Base-by-base conservation (phyloP, 2,113 vertebrate species). In the Heterotilapia buettikoferi region DNA sequence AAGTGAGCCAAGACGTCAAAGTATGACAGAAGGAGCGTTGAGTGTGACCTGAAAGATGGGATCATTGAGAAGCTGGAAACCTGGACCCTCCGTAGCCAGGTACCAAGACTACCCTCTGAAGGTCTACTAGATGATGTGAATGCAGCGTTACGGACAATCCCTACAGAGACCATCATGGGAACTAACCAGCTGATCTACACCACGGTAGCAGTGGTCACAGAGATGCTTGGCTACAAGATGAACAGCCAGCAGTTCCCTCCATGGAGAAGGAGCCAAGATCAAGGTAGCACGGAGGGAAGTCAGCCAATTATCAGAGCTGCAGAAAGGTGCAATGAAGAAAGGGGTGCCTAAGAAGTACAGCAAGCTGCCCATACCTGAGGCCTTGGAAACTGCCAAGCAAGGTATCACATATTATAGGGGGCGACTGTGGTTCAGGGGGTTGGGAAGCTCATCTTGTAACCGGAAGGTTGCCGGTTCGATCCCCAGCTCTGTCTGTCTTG, bases 1-100 rank as follows among this genome's bases (percentile, higher is more conserved):
- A 38, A 38, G 61, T 66, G 61, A 66, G 19, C 19, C 61, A 36
- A 3, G 61, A 66, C 4, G 0, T 36, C 61, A 36, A 66, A 38
- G 33, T 38, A 13, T 13, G 0, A 66, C 10, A 66, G 0, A 12
- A 36, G 19, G 33, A 38, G 33, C 0, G 1, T 8, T 0, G 61
- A 66, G 6, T 66, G 31, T 38, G 31, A 12, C 18, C 61, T 66
- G 61, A 66, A 66, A 36, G 31, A 63, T 47, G 21, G 21, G 11
- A 56, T 0, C 11, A 56, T 3, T 24, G 53, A 2, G 53, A 24
- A 56, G 53, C 53, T 56, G 53, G 53, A 24, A 7, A 57, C 33
- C 61, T 38, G 1, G 61, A 66, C 19, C 33, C 61, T 66, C 61
- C 2, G 0, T 7, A 0, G 33, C 19, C 61, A 66, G 33, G 6